Evolutionary conservation across 1,140 invertebrate genomes (phyloP).

Genomic region (Nephila pilipes): DNA sequence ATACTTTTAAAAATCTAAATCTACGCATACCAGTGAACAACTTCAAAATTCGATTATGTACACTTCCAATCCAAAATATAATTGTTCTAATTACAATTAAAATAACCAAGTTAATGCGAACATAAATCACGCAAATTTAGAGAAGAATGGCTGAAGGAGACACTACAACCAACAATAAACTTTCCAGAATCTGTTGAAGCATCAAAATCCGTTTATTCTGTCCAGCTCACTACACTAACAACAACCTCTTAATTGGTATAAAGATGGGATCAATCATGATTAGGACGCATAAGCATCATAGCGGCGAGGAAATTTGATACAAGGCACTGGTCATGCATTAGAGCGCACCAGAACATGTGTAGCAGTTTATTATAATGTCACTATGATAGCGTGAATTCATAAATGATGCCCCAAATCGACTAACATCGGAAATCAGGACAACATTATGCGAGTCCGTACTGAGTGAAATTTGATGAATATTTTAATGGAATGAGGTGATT

Average conservation of each 20-base stretch:
- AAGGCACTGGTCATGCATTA: constrained; percentile 30
- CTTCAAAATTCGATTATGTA: no score
- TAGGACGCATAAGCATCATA: background rate
- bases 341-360: background rate
- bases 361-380: constrained; percentile 49
- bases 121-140: no score
- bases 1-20: no score
- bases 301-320: constrained; percentile 16
- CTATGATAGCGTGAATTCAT: background rate
- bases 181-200: background rate
- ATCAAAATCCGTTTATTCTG: background rate
- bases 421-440: background rate
- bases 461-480: background rate
- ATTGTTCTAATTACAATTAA: no score
- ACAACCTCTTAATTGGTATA: constrained; percentile 49
- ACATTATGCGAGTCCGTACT: background rate
- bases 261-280: constrained; percentile 55
- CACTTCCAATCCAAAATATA: no score
- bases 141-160: no score
- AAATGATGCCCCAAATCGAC: background rate
- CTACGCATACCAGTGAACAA: no score
- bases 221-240: background rate
- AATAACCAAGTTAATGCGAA: no score
- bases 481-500: background rate
- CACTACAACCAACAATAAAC: background rate